Conservation (phyloP, 2,113 vertebrate genomes). For the Cryptotis parvus region DNA sequence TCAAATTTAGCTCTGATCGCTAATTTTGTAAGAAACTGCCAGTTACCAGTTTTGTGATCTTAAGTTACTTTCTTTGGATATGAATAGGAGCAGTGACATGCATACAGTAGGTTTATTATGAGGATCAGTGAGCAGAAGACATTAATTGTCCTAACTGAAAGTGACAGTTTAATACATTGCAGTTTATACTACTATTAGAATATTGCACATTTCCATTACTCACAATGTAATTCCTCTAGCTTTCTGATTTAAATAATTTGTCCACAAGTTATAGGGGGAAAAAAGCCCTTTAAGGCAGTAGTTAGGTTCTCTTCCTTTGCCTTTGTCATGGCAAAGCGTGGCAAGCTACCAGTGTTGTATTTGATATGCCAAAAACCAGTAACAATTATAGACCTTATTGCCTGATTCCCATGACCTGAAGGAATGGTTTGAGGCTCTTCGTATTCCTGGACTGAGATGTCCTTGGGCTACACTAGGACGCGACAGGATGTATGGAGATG, state of each 20-base stretch:
- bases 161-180: neutral
- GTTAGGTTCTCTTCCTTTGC: neutral
- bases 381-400: too few relatives aligned
- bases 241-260: neutral
- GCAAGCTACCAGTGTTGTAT: too few relatives aligned
- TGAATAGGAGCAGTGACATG: neutral
- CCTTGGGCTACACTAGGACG: too few relatives aligned
- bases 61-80: neutral
- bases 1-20: slow-evolving; percentile 14
- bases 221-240: neutral
- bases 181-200: neutral
- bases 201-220: neutral
- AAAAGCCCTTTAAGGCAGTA: neutral
- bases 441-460: too few relatives aligned
- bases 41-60: neutral
- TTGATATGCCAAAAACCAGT: too few relatives aligned
- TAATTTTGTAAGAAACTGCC: slow-evolving; percentile 1
- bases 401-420: too few relatives aligned
- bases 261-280: neutral
- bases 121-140: neutral
- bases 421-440: too few relatives aligned
- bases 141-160: neutral
- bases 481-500: too few relatives aligned
- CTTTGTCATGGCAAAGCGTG: too few relatives aligned
- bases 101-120: neutral